Conservation (phyloP, 2,113 vertebrate species). For the Oplegnathus fasciatus region DNA sequence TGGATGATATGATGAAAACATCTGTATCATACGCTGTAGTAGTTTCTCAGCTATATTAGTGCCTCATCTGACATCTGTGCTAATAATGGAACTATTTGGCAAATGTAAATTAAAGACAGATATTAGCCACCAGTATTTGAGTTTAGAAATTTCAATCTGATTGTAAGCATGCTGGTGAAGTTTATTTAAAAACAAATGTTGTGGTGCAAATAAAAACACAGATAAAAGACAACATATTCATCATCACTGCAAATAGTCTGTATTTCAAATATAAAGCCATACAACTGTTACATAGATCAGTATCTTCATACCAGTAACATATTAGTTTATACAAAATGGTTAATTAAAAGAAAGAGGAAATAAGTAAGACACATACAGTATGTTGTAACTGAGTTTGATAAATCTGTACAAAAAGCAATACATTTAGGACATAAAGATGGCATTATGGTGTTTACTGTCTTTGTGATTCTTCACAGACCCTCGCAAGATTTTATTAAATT, state of each 20-base stretch:
- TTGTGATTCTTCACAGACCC: not conserved
- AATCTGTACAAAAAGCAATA: slow-evolving; percentile 38
- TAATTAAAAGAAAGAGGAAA: slow-evolving; percentile 11
- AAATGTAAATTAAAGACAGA: not conserved
- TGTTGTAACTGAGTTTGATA: slow-evolving; percentile 14
- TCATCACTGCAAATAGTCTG: slow-evolving; percentile 19
- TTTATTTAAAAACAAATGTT: slow-evolving; percentile 36
- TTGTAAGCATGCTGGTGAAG: not conserved
- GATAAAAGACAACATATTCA: not conserved
- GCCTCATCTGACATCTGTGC: not conserved
- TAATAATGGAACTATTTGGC: not conserved
- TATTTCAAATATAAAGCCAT: slow-evolving; percentile 36
- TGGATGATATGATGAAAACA: not conserved
- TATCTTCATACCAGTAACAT: slow-evolving; percentile 41
- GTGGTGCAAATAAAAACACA: slow-evolving; percentile 24
- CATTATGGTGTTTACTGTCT: not conserved
- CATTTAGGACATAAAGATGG: not conserved
- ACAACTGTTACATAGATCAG: slow-evolving; percentile 12
- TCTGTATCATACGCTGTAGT: not conserved
- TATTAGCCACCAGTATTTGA: not conserved
- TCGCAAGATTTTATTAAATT: not conserved
- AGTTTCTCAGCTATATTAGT: not conserved
- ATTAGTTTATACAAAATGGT: slow-evolving; percentile 44
- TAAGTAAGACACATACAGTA: not conserved
- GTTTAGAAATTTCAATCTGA: not conserved